Evolutionary conservation across 30 jellyfish, hydroid and myxozoan genomes (phyloP), one percentile per base, ranked within the genome.

Genomic region (Aurelia sp.): DNA sequence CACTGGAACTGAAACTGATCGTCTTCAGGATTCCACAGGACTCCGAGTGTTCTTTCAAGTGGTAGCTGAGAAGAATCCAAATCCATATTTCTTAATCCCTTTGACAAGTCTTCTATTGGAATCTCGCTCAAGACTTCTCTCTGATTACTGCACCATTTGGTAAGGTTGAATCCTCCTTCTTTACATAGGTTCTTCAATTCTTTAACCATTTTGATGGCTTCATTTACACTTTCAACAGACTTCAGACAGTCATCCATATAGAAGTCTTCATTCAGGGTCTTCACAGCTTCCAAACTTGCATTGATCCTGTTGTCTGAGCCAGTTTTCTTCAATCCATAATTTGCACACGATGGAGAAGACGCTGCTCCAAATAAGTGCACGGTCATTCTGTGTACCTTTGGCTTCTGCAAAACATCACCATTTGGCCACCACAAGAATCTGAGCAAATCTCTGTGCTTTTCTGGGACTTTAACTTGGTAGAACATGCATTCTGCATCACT

Each of bases 391-490:
- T 76, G 37, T 22, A 17, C 55, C 63, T 57, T 62, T 51, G 65
- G 62, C 23, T 59, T 44, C 70, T 76, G 48, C 17, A 6, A 13
- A 40, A 59, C 73, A 48, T 79, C 68, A 33, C 88, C 88, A 37
- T 77, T 63, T 27, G 88, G 84, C 88, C 88, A 77, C 88, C 88
- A 77, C 68, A 77, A 61, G 90, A 63, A 80, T 41, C 90, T 50
- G 73, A 80, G 74, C 16, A 31, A 64, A 67, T 67, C 84, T 33
- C 73, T 50, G 27, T 80, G 84, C 40, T 18, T 44, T 50, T 6
- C 74, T 52, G 89, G 67, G 15, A 85, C 91, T 15, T 51, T n/a
- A 6, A 85, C 94, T n/a, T 64, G 92, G 90, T 73, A 71, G 73
- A 84, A 73, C 90, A 73, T 84, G 47, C 63, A 31, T 62, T 84